These are phyloP conservation scores for Xanthostigma xanthostigma DNA, from an alignment of 2,888 invertebrate species.

Conservation along the genomic window DNA sequence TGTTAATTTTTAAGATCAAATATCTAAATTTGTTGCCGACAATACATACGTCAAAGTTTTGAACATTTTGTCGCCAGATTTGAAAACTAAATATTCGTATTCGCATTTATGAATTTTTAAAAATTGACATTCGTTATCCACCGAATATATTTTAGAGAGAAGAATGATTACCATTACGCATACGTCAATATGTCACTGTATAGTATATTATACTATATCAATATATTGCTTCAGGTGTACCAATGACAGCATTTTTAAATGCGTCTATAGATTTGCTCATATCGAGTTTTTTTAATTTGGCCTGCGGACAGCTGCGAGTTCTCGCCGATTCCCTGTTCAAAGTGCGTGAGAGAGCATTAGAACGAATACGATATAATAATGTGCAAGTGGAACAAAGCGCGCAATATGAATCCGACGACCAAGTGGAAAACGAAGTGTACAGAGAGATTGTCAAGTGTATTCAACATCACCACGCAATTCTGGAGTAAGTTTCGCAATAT, in stretches of 20 bases:
- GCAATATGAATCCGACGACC: background rate
- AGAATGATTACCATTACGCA: background rate
- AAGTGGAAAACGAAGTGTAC: slow-evolving; percentile 8
- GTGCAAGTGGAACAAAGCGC: background rate
- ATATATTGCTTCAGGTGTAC: slow-evolving; percentile 19
- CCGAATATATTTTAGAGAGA: too few species aligned
- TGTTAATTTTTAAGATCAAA: too few species aligned
- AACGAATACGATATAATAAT: too few species aligned
- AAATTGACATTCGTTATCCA: too few species aligned
- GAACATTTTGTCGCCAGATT: too few species aligned
- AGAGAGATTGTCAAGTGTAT: slow-evolving; percentile 15
- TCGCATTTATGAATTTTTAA: too few species aligned
- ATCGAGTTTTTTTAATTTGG: slow-evolving; percentile 32
- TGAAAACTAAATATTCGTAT: too few species aligned
- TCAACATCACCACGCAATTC: slow-evolving; percentile 20
- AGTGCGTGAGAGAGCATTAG: background rate
- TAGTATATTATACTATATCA: background rate
- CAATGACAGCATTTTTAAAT: slow-evolving; percentile 31
- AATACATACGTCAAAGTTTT: too few species aligned
- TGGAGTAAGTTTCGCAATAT: slow-evolving; percentile 15
- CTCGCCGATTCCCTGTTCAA: slow-evolving; percentile 25
- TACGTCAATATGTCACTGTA: background rate
- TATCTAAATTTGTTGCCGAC: too few species aligned
- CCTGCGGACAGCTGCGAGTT: slow-evolving; percentile 31
- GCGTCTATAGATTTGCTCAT: slow-evolving; percentile 33